phyloP scores from a whole-genome alignment of 2,888 invertebrate species.

The Dynastes grantii region DNA sequence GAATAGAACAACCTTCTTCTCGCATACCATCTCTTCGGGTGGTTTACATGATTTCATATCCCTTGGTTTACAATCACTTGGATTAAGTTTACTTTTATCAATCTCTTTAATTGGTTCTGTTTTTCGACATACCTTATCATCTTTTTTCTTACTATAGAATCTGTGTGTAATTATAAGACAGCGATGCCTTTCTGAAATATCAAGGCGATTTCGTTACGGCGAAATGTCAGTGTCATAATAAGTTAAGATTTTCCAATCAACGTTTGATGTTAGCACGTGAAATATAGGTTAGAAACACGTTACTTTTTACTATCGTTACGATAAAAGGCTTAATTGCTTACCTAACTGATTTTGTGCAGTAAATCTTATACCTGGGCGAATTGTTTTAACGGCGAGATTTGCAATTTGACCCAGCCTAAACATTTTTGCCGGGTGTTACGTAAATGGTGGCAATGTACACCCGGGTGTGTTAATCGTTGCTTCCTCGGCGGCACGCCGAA shows the following conservation, averaged over 20 bases:
- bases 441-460: conserved; percentile 52
- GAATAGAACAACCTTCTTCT: conserved; percentile 44
- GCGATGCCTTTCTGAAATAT: conserved; percentile 49
- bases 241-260: not conserved
- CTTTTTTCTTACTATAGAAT: conserved; percentile 53
- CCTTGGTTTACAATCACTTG: conserved; percentile 52
- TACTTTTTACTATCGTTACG: not conserved
- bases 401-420: conserved; percentile 55
- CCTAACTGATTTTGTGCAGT: conserved; percentile 51
- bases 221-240: conserved; percentile 45
- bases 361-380: conserved; percentile 48
- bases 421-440: conserved; percentile 59
- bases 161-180: conserved; percentile 50
- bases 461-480: conserved; percentile 37
- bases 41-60: conserved; percentile 52
- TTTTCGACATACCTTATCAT: conserved; percentile 51
- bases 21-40: conserved; percentile 42
- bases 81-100: conserved; percentile 42
- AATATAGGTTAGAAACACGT: conserved; percentile 26
- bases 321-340: conserved; percentile 27
- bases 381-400: conserved; percentile 52
- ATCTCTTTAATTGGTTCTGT: conserved; percentile 50
- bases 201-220: not conserved
- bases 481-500: conserved; percentile 23
- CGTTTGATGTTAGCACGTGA: conserved; percentile 20